Evolutionary conservation across 1,140 invertebrate species (phyloP).

Genomic region (Acromyrmex echinatior): DNA sequence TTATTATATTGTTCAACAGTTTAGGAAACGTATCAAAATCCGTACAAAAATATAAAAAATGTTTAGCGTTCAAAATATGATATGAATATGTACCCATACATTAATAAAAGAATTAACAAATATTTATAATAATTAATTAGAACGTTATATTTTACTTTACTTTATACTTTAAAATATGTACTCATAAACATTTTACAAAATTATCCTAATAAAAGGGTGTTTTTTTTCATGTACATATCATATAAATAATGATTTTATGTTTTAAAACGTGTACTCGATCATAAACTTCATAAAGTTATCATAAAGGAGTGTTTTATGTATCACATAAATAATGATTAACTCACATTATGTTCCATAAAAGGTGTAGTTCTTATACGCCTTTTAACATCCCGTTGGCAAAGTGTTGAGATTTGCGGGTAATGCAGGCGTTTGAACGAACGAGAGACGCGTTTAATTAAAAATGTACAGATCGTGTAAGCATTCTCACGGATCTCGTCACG

Average conservation of each 20-base stretch:
- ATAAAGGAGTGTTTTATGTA: not conserved
- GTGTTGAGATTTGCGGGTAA: not conserved
- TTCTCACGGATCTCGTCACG: not conserved
- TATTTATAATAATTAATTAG: slow-evolving; percentile 10
- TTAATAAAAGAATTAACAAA: not conserved
- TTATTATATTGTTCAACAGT: too few species aligned
- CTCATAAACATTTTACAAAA: too few species aligned
- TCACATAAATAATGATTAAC: not conserved
- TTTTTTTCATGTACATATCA: too few species aligned
- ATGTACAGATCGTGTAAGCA: not conserved
- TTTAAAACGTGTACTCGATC: not conserved
- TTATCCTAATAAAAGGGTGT: too few species aligned
- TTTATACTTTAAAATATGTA: not conserved
- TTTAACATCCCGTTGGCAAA: not conserved
- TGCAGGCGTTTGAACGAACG: not conserved
- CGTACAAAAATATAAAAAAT: too few species aligned
- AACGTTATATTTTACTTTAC: not conserved
- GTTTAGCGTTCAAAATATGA: too few species aligned
- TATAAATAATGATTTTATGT: too few species aligned
- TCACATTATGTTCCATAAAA: not conserved
- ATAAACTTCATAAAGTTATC: not conserved
- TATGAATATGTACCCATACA: too few species aligned
- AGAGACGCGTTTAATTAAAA: not conserved
- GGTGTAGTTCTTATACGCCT: not conserved
- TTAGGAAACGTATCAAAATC: too few species aligned